Percentiles rank a stretch among this genome's conserved stretches.
phyloP scores from a whole-genome alignment of 2,797 vertebrate species.

The Danio aesculapii region DNA sequence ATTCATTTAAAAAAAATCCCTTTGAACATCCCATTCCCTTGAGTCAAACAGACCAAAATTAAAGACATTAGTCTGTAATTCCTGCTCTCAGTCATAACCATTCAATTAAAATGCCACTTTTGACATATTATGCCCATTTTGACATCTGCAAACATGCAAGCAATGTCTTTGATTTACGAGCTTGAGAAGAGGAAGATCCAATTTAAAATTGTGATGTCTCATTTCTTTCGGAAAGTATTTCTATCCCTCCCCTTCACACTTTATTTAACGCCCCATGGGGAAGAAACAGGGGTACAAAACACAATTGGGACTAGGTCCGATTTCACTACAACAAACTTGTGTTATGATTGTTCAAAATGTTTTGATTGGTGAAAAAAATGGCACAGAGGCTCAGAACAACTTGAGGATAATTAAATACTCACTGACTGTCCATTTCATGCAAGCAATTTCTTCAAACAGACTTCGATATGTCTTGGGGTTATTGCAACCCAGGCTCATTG shows the following conservation, averaged over 20 bases:
- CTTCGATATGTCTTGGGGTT: no score
- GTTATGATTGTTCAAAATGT: neutral
- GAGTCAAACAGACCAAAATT: neutral
- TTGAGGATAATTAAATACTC: neutral
- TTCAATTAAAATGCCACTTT: neutral
- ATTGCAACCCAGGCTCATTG: neutral
- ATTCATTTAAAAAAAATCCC: neutral
- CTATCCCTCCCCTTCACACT: no score
- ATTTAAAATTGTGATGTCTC: no score
- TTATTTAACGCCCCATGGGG: no score
- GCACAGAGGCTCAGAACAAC: neutral
- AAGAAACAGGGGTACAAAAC: no score
- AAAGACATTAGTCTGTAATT: neutral
- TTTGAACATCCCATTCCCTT: neutral
- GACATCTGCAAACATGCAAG: neutral
- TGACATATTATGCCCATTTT: neutral
- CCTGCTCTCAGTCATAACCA: no score
- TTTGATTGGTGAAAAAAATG: neutral
- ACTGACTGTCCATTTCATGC: neutral
- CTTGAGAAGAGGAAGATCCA: no score
- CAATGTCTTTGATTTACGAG: neutral
- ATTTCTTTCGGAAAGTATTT: no score
- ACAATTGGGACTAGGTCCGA: no score
- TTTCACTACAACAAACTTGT: neutral
- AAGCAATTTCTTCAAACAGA: neutral